These are phyloP conservation scores for Coendou prehensilis DNA, from an alignment of 2,797 vertebrate genomes.

Conservation along the genomic window DNA sequence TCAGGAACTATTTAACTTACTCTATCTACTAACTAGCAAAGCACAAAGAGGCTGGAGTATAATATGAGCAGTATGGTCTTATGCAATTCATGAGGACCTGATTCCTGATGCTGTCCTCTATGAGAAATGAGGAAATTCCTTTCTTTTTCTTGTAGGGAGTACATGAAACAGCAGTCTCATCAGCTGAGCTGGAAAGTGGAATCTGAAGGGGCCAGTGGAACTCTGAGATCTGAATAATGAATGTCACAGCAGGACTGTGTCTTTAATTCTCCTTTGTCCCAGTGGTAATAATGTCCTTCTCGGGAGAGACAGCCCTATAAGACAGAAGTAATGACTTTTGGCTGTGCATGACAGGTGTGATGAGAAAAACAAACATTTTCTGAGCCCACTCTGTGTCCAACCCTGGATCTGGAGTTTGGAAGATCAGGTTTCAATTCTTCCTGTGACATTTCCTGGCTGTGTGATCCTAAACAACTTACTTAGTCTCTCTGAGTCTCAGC, in stretches of 20 bases:
- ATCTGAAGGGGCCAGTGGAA: neutral
- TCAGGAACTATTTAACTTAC: constrained; percentile 81
- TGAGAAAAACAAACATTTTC: neutral
- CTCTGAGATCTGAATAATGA: constrained; percentile 5
- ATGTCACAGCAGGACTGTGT: neutral
- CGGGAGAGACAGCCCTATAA: neutral
- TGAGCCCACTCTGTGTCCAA: neutral
- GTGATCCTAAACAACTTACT: neutral
- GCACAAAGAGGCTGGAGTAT: constrained; percentile 83
- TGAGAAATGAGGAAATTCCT: constrained; percentile 82
- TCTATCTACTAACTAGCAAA: constrained; percentile 77
- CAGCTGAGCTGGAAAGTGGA: neutral
- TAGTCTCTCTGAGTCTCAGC: constrained; percentile 18
- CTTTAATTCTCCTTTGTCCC: neutral
- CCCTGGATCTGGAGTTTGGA: neutral
- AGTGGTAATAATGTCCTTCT: neutral
- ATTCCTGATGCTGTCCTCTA: constrained; percentile 85
- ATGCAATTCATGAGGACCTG: constrained; percentile 70
- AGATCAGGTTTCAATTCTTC: neutral
- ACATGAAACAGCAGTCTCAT: neutral
- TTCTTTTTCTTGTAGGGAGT: neutral
- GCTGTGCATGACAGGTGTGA: neutral
- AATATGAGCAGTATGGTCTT: constrained; percentile 82
- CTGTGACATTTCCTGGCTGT: neutral
- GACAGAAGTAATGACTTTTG: neutral